A percentile compares a stretch with the other conserved stretches of the same genome.
Conservation (phyloP, 2,797 vertebrate genomes). For the Onychomys arenicola region DNA sequence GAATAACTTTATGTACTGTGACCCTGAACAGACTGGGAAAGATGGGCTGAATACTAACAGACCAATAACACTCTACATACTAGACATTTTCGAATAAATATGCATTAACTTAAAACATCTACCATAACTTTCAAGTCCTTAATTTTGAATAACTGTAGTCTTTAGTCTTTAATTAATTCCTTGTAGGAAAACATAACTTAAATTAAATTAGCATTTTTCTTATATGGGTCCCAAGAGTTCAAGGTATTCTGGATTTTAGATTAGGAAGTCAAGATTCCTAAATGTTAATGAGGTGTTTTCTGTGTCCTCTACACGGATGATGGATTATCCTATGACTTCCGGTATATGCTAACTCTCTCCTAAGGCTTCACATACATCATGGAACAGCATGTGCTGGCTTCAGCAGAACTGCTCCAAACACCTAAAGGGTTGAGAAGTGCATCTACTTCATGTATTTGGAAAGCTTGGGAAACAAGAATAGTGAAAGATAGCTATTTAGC, state of each 20-base stretch:
- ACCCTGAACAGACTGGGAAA: slow-evolving; percentile 44
- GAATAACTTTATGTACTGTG: slow-evolving; percentile 69
- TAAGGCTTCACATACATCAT: slow-evolving; percentile 8
- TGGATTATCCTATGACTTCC: slow-evolving; percentile 10
- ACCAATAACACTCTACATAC: slow-evolving; percentile 39
- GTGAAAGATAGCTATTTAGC: slow-evolving; percentile 21
- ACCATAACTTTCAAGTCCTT: slow-evolving; percentile 62
- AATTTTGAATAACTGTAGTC: slow-evolving; percentile 35
- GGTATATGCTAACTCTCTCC: neutral
- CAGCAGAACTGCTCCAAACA: slow-evolving; percentile 25
- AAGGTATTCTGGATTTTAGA: neutral
- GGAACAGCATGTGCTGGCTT: neutral
- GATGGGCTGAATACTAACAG: slow-evolving; percentile 25
- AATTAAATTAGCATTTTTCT: slow-evolving; percentile 63
- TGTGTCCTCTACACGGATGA: neutral
- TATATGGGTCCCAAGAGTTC: slow-evolving; percentile 11
- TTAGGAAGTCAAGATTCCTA: slow-evolving; percentile 43
- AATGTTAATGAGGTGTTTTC: slow-evolving; percentile 49
- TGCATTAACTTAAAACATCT: slow-evolving; percentile 64
- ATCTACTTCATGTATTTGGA: neutral
- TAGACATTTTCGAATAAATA: slow-evolving; percentile 35
- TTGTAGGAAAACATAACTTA: slow-evolving; percentile 42
- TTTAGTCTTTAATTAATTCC: slow-evolving; percentile 63
- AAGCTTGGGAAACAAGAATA: neutral
- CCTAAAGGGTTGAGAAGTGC: neutral